A percentile compares a stretch with the other conserved stretches of the same genome.
phyloP scores from a whole-genome alignment of 2,797 vertebrate genomes.

The Danio jaintianensis region DNA sequence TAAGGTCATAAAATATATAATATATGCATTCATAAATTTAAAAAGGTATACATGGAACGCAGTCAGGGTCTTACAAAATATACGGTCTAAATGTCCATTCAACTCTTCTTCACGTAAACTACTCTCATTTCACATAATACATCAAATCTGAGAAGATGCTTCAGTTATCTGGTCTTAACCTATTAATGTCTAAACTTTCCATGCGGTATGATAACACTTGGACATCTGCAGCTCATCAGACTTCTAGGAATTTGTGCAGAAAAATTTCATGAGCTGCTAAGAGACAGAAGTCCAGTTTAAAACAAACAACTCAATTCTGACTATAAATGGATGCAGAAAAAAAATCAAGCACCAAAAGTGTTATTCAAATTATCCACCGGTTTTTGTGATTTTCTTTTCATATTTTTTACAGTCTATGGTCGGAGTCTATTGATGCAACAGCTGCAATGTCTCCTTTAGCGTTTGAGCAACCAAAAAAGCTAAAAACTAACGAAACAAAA shows the following conservation, averaged over 20 bases:
- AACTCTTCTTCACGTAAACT: neutral
- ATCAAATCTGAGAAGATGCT: neutral
- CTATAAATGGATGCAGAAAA: no score
- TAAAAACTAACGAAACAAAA: no score
- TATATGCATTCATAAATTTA: no score
- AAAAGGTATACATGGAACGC: neutral
- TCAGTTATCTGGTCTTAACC: neutral
- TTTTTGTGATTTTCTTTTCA: no score
- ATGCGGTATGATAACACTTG: neutral
- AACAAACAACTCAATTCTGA: no score
- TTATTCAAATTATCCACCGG: neutral
- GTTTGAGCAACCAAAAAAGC: no score
- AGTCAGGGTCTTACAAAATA: neutral
- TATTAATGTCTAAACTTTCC: neutral
- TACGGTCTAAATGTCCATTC: neutral
- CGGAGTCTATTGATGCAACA: no score
- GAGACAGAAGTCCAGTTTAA: neutral
- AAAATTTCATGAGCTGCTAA: no score
- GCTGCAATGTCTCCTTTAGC: no score
- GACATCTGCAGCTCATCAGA: slow-evolving; percentile 18
- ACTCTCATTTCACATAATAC: neutral
- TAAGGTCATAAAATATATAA: no score
- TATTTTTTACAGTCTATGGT: no score
- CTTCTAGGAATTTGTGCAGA: neutral
- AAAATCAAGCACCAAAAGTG: neutral